Conservation (phyloP, 1,140 invertebrate species). For the Drosophila grimshawi region DNA sequence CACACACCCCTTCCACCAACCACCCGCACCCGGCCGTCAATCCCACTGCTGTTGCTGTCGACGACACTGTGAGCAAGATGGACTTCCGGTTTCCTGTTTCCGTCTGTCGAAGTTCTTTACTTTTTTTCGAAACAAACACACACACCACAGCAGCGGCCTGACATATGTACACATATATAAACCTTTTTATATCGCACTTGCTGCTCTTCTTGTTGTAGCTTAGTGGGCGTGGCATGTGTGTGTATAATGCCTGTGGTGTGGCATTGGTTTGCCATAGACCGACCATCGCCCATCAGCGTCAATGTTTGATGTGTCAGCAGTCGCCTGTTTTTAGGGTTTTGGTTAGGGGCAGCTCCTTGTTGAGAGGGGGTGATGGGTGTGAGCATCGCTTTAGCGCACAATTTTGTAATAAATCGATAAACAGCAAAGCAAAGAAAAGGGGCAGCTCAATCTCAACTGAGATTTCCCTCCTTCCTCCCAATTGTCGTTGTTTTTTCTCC, state of each 20-base stretch:
- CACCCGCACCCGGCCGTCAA: background rate
- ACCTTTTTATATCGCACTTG: constrained; percentile 74
- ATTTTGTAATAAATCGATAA: constrained; percentile 78
- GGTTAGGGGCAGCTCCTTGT: constrained; percentile 1
- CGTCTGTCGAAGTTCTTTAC: constrained; percentile 84
- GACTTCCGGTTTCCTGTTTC: constrained; percentile 84
- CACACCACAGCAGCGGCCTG: constrained; percentile 32
- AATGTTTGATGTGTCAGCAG: constrained; percentile 71
- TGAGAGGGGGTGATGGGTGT: constrained; percentile 15
- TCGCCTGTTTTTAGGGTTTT: constrained; percentile 7
- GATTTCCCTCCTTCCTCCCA: constrained; percentile 28
- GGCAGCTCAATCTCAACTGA: constrained; percentile 43
- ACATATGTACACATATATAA: constrained; percentile 57
- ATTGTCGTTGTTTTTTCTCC: background rate
- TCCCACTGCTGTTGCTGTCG: constrained; percentile 58
- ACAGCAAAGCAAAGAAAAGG: constrained; percentile 23
- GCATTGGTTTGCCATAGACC: constrained; percentile 46
- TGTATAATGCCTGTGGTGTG: constrained; percentile 50
- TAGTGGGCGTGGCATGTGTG: constrained; percentile 60
- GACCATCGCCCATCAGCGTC: constrained; percentile 66
- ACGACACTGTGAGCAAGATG: constrained; percentile 84
- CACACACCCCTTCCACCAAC: constrained; percentile 5
- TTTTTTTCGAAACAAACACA: constrained; percentile 74
- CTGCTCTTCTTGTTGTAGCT: constrained; percentile 42
- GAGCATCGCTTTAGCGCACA: constrained; percentile 51